Base-by-base conservation (phyloP, 2,797 vertebrate genomes). In the Melanogrammus aeglefinus region DNA sequence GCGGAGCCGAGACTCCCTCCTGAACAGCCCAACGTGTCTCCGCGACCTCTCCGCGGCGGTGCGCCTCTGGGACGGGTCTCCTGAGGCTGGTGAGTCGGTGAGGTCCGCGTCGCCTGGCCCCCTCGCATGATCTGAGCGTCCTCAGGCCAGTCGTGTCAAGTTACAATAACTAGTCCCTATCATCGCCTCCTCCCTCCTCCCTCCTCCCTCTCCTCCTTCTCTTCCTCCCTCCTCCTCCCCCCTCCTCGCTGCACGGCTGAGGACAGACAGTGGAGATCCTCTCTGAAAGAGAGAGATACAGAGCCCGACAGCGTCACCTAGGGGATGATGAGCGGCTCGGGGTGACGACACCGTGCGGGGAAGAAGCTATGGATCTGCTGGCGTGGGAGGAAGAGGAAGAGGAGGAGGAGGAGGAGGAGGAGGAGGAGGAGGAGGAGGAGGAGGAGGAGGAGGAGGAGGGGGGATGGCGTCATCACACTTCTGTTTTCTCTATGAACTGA, bases 151-250 rank as follows among this genome's bases (percentile, higher is more conserved):
- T 63, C 57, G 57, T 66, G 24, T 66, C 57, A 66, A 66, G 57
- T 66, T 66, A 24, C 57, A 66, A 66, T 66, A 66, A 66, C 57
- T 24, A 75, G 29, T 73, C 80, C 77, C 79, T 84, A 75, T 77
- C 76, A 72, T 41, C 79, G 77, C 82, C 79, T 86, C 81, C 63
- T 41, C 21, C 72, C 33, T 36, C 31, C 31, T 18, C 13, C 29
- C 21, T 21, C 78, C 82, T 85, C 81, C 84, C 31, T 70, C 77
- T 75, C 74, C 71, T 78, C 79, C 81, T 44, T 41, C 35, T 18
- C 6, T 38, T 18, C 31, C 72, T 29, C 31, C 70, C 16, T 78
- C 81, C 85, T 80, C 84, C 44, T 72, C 76, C 73, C 73, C 73
- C 72, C 77, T 75, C 74, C 71, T 78, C 79, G 44, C 44, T 47